Conservation (phyloP, 2,888 invertebrate species). For the Serrognathus titanus region DNA sequence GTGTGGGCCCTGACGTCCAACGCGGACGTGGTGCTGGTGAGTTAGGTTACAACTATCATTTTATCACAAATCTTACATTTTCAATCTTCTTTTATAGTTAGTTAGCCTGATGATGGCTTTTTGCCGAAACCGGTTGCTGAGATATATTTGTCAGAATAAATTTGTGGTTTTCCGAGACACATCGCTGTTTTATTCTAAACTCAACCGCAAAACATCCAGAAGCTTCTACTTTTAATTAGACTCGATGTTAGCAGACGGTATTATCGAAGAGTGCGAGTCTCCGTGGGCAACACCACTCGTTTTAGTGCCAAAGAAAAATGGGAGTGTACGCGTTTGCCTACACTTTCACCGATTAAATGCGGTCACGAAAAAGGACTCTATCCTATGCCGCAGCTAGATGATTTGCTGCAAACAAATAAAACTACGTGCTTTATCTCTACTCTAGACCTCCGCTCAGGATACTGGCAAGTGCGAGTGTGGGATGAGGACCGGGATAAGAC, state of each 20-base stretch:
- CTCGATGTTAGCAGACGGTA: conserved; percentile 32
- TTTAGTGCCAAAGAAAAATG: conserved; percentile 38
- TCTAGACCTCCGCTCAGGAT: conserved; percentile 40
- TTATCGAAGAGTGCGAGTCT: conserved; percentile 42
- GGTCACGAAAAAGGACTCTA: conserved; percentile 30
- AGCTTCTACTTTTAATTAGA: too few species aligned
- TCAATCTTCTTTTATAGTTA: too few species aligned
- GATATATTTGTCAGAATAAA: too few species aligned
- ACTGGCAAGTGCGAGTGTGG: conserved; percentile 37
- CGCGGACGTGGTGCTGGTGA: too few species aligned
- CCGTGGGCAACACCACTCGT: conserved; percentile 40
- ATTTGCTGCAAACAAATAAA: conserved; percentile 38
- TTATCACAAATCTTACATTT: too few species aligned
- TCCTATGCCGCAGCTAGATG: conserved; percentile 44
- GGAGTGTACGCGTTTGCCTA: conserved; percentile 34
- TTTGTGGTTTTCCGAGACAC: too few species aligned
- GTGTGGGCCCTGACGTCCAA: too few species aligned
- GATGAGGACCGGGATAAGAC: conserved; percentile 38
- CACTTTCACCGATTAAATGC: conserved; percentile 35
- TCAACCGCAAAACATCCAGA: too few species aligned
- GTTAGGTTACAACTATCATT: too few species aligned
- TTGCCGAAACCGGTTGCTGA: too few species aligned
- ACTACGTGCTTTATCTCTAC: conserved; percentile 29
- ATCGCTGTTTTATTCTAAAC: too few species aligned
- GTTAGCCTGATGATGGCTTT: too few species aligned